A percentile compares a stretch with the other conserved stretches of the same genome.
Conservation (phyloP, 1,140 invertebrate genomes). For the Lanistes nyassanus region DNA sequence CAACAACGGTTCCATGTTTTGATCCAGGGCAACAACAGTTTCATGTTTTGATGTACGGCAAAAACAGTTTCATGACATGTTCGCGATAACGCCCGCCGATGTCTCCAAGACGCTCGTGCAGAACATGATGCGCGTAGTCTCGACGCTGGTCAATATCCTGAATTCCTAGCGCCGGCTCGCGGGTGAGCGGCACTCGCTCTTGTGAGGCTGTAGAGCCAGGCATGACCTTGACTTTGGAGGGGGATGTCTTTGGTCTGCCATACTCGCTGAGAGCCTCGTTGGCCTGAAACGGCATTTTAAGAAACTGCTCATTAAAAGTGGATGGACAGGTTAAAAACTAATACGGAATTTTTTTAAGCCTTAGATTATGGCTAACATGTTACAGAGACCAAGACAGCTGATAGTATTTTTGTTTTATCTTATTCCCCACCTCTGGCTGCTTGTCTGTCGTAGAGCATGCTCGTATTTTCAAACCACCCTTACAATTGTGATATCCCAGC, state of each 20-base stretch:
- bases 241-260: conserved; percentile 33
- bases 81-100: conserved; percentile 45
- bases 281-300: conserved; percentile 34
- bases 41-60: conserved; percentile 51
- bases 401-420: too few relatives aligned
- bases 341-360: too few relatives aligned
- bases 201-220: conserved; percentile 39
- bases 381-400: too few relatives aligned
- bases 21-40: too few relatives aligned
- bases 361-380: too few relatives aligned
- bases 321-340: too few relatives aligned
- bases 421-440: too few relatives aligned
- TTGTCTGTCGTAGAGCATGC: too few relatives aligned
- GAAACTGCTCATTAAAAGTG: conserved; percentile 8
- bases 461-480: too few relatives aligned
- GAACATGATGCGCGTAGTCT: conserved; percentile 53
- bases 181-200: conserved; percentile 35
- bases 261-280: conserved; percentile 43
- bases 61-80: conserved; percentile 51
- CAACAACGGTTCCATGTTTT: too few relatives aligned
- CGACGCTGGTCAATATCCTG: conserved; percentile 48
- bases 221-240: conserved; percentile 51
- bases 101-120: conserved; percentile 48
- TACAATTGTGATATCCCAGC: too few relatives aligned
- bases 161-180: conserved; percentile 34